phyloP scores from a whole-genome alignment of 2,797 vertebrate genomes.

The Sebastes steindachneri region DNA sequence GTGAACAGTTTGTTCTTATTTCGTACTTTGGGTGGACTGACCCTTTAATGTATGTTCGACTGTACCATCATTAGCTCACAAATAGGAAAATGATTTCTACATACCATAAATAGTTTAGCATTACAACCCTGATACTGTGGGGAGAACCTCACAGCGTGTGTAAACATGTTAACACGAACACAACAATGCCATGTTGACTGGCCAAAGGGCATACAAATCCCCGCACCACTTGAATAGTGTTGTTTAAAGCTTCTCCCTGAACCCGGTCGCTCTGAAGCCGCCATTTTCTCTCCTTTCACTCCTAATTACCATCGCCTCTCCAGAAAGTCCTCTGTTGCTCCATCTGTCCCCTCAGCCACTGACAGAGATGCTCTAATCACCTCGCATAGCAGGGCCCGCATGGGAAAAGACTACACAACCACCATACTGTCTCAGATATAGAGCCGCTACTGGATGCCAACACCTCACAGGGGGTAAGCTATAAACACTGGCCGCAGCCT shows the following conservation, averaged over 20 bases:
- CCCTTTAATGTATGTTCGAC: neutral
- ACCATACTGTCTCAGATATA: constrained; percentile 75
- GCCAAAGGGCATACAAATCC: constrained; percentile 75
- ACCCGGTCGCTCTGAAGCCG: constrained; percentile 76
- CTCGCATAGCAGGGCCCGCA: constrained; percentile 79
- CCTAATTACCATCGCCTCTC: constrained; percentile 85
- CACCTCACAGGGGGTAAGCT: constrained; percentile 74
- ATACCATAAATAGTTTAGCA: constrained; percentile 11
- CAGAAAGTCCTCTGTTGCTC: constrained; percentile 84
- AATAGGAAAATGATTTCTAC: neutral
- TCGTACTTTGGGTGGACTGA: neutral
- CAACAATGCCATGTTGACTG: constrained; percentile 56
- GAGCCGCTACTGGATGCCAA: constrained; percentile 73
- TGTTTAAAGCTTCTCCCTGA: constrained; percentile 78
- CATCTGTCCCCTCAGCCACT: constrained; percentile 84
- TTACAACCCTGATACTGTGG: constrained; percentile 29
- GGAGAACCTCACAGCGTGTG: constrained; percentile 69
- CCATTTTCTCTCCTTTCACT: constrained; percentile 81
- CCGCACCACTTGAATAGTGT: constrained; percentile 71
- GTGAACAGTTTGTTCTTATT: neutral
- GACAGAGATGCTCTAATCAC: constrained; percentile 84
- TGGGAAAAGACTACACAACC: constrained; percentile 76
- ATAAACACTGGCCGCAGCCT: constrained; percentile 77
- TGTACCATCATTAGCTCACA: neutral
- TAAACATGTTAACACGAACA: constrained; percentile 74